Percentiles rank a stretch among this genome's conserved stretches.
Evolutionary conservation across 2,797 vertebrate genomes (phyloP).

Genomic region (Monodelphis domestica): DNA sequence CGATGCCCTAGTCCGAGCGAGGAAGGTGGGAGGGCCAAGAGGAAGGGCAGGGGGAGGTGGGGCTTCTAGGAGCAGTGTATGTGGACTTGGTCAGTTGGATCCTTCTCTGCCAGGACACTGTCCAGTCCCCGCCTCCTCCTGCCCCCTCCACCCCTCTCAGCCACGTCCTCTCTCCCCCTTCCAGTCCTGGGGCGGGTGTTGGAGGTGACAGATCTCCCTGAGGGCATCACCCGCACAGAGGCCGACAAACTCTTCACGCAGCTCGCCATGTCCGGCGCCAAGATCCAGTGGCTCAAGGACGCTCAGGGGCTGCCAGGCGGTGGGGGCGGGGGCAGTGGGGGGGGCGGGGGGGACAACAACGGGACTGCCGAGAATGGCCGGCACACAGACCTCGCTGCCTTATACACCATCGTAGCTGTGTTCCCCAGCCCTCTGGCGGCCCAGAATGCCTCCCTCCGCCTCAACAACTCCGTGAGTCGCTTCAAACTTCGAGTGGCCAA

Average conservation of each 20-base stretch:
- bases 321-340: conserved; percentile 81
- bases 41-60: background rate
- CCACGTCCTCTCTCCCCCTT: conserved; percentile 18
- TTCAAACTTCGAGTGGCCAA: conserved; percentile 97
- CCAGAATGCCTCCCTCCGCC: conserved; percentile 98
- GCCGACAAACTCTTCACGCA: conserved; percentile 98
- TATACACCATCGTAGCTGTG: conserved; percentile 98
- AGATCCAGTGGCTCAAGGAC: conserved; percentile 99
- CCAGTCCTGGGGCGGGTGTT: conserved; percentile 95
- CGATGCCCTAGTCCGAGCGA: conserved; percentile 2
- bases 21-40: background rate
- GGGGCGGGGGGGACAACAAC: conserved; percentile 81
- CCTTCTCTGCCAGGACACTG: background rate
- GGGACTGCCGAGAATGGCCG: conserved; percentile 87
- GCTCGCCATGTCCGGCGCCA: conserved; percentile 96
- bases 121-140: background rate
- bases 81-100: conserved; percentile 14
- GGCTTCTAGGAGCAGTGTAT: conserved; percentile 14
- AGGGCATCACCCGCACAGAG: conserved; percentile 96
- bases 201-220: conserved; percentile 97
- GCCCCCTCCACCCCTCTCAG: background rate
- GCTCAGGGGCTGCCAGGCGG: conserved; percentile 90
- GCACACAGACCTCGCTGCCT: conserved; percentile 94
- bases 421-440: conserved; percentile 98
- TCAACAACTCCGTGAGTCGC: conserved; percentile 96